Evolutionary conservation across 1,140 invertebrate species (phyloP), one percentile per base, ranked within the genome.

Genomic region (Bombus haemorrhoidalis): DNA sequence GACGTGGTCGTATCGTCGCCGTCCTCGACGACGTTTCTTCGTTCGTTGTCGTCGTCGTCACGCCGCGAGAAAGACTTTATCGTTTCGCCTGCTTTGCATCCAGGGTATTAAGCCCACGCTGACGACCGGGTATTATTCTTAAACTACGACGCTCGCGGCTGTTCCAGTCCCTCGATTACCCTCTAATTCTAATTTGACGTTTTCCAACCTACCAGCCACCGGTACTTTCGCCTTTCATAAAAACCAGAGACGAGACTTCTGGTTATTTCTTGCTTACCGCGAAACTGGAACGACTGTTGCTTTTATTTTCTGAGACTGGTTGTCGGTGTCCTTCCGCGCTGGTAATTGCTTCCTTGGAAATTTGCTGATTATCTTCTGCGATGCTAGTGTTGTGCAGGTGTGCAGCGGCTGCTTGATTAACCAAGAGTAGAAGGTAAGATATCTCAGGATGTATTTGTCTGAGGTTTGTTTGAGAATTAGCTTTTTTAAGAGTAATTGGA

Each of bases 181-280:
- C 76, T 69, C 81, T 90, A 91, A 91, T 91, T 77, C 89, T 86
- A 91, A 91, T 91, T 91, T 84, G 76, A 86, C 89, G 79, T 90
- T 85, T 66, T 69, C 86, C 72, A 37, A 84, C 64, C 53, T 59
- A 9, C 28, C 81, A 9, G 41, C 73, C 32, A 81, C 34, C 15
- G 68, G 47, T 64, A 66, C 72, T 83, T 74, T 86, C 69, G 73
- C 39, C 66, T 83, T 68, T n/a, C 47, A 80, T 83, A 69, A 69
- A 39, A 86, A 41, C 68, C 9, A 10, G n/a, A 22, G 69, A 53
- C 47, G 47, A 77, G 66, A 39, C 68, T 47, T 59, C 43, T 79
- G 62, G 34, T 83, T 77, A 37, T 77, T 53, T 37, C 73, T 77
- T 77, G 53, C 34, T 37, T 25, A 37, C 13, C 37, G 43, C 8